Base-by-base conservation (phyloP, 2,113 vertebrate genomes). In the Cyrtonyx montezumae region DNA sequence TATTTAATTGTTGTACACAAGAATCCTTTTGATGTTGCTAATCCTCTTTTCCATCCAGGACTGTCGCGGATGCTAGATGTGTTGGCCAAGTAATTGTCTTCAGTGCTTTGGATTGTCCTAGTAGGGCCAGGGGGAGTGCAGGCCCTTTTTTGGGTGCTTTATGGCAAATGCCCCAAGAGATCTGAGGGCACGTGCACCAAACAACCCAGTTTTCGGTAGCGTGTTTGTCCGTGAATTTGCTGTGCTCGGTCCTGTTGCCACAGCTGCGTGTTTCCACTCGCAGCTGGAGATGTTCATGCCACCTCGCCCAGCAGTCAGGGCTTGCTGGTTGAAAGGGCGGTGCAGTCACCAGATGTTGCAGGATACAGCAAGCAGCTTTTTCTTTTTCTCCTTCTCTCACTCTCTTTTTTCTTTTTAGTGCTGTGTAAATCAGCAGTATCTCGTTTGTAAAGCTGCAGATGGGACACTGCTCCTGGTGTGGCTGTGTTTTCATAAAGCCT, bases 361-460 rank as follows among this genome's bases (percentile, higher is more conserved):
- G 58, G 28, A 36, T 74, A 13, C 61, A 70, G 25, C 37, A 49
- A 82, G 42, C 14, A 36, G 53, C 81, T 73, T 82, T 53, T 13
- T 36, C 32, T 26, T n/a, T 11, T 5, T 25, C 32, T 40, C 2
- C 2, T 13, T 37, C n/a, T 59, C 25, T 16, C 26, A 8, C 8
- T 15, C 66, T 79, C 19, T 49, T 61, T 36, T 48, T 80, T 23
- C 10, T 45, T 43, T 40, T 3, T 23, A 48, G 67, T 66, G 61
- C 21, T 87, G 25, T 43, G 40, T 77, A 87, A 70, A 70, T 74
- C 42, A 56, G 78, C 82, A 77, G 69, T 93, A 36, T 83, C 68
- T 90, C n/a, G 11, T 84, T 94, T 93, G 45, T 91, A 92, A 74
- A 88, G 84, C 56, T 90, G 23, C 69, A 75, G 65, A 32, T 79